Evolutionary conservation across 37 sponge, comb jelly and placozoan genomes (phyloP), one percentile per base, ranked within the genome.

Genomic region (Ephydatia muelleri): DNA sequence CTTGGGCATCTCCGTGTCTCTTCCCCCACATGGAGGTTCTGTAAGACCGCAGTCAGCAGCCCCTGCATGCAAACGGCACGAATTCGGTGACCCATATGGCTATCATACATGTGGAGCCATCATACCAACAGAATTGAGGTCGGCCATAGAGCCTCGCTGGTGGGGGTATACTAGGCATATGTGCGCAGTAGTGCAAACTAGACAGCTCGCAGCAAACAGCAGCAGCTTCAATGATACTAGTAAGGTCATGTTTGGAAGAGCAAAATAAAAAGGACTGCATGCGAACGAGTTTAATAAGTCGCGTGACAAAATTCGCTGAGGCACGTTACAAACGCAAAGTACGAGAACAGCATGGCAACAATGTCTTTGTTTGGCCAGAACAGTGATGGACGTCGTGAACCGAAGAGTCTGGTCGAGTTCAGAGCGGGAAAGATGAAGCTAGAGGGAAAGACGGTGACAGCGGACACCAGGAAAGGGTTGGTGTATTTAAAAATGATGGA

Each of bases 341-440:
- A n/a, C n/a, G n/a, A n/a, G n/a, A 11, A 71, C 14, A 34, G 72
- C 33, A 34, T 71, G 32, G 32, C 72, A 34, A 71, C 72, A 35
- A 71, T 71, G 72, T 71, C 95, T 43, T 72, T 95, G 76, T 95
- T 95, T 68, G 95, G 92, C 3, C 72, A 80, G 12, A 73, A 76
- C 22, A 80, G 57, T 70, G 83, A 88, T 13, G 84, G 78, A 0
- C 70, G 86, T 28, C 38, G 91, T 26, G 96, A 91, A 71, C 89
- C 93, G 28, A 81, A 85, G 43, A 95, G 97, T 76, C 76, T 95
- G 77, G 90, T 97, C 37, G 96, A 97, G 80, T 97, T 97, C 84
- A 83, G 93, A 80, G 98, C 98, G 33, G 98, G 98, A 12, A 95
- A 95, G 86, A 95, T 97, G 96, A 91, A 33, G 28, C 83, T 91